Evolutionary conservation across 92 coral and sea anemone genomes (phyloP).

Genomic region (Bergia puertoricense): DNA sequence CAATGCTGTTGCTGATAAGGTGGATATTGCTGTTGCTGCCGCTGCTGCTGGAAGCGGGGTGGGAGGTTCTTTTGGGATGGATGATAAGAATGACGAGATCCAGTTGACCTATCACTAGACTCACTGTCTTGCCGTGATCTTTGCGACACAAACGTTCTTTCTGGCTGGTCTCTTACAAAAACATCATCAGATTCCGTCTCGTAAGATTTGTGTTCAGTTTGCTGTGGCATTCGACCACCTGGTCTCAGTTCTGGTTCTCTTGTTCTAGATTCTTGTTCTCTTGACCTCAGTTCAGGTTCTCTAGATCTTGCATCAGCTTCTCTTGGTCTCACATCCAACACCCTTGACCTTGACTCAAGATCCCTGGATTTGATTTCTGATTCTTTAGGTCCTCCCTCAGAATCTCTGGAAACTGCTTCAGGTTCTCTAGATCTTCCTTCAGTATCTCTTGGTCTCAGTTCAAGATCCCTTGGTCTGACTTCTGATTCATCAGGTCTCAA

Average conservation of each 20-base stretch:
- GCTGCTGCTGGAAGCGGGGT: slow-evolving; percentile 79
- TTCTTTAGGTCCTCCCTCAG: slow-evolving; percentile 26
- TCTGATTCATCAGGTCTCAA: slow-evolving; percentile 24
- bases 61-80: slow-evolving; percentile 77
- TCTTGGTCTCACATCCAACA: slow-evolving; percentile 2
- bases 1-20: slow-evolving; percentile 41
- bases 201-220: slow-evolving; percentile 6
- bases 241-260: slow-evolving; percentile 26
- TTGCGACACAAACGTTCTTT: slow-evolving; percentile 5
- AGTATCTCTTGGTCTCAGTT: neutral
- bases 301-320: slow-evolving; percentile 3
- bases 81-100: slow-evolving; percentile 65
- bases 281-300: slow-evolving; percentile 31
- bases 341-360: neutral
- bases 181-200: slow-evolving; percentile 45
- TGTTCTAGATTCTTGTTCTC: neutral
- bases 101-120: slow-evolving; percentile 76
- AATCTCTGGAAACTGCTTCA: slow-evolving; percentile 19
- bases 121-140: slow-evolving; percentile 82
- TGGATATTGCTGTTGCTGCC: slow-evolving; percentile 62
- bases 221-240: slow-evolving; percentile 37
- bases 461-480: slow-evolving; percentile 27
- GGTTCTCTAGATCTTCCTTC: slow-evolving; percentile 19
- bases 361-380: slow-evolving; percentile 25
- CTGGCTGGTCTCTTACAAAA: slow-evolving; percentile 36